Evolutionary conservation across 2,888 invertebrate species (phyloP), one percentile per base, ranked within the genome.

Genomic region (Drosophila paranaensis): DNA sequence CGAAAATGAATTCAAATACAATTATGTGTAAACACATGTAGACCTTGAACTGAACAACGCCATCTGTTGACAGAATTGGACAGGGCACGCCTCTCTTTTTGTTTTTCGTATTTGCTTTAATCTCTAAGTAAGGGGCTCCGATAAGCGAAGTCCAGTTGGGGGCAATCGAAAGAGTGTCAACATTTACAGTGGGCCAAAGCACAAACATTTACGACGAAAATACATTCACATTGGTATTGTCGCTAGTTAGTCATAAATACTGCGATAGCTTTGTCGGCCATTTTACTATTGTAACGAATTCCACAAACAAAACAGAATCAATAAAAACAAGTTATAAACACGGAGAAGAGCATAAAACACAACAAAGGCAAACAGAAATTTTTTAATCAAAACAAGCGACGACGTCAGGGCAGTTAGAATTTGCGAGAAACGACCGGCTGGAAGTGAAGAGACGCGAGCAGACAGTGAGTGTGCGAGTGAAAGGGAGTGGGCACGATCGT

Each of bases 201-300:
- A 33, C 5, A 8, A 2, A 25, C 20, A 43, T 25, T 37, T 33
- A 25, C 48, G 61, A 27, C 33, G 14, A 30, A 53, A 35, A 64
- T 35, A 40, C 35, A 35, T 14, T 27, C 14, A 9, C 1, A 30
- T 10, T 51, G 58, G 45, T 48, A 48, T 48, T 48, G 55, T 30
- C 35, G 25, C 39, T 62, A 43, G 55, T 74, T 62, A 43, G 55
- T 74, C 61, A 77, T 77, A 77, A 68, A 60, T 30, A 54, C 27
- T 42, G 13, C 64, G 46, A 60, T 57, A 40, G 60, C 74, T 77
- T 77, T 74, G 74, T 57, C 77, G 74, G 73, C 73, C 78, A 79
- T 78, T 57, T 77, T 61, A 58, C 56, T 69, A 75, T 82, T 85
- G 86, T 82, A 83, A 86, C 79, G 82, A 85, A 84, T 72, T 64